Evolutionary conservation across 92 coral and sea anemone species (phyloP).

Genomic region (Palythoa grandiflora): DNA sequence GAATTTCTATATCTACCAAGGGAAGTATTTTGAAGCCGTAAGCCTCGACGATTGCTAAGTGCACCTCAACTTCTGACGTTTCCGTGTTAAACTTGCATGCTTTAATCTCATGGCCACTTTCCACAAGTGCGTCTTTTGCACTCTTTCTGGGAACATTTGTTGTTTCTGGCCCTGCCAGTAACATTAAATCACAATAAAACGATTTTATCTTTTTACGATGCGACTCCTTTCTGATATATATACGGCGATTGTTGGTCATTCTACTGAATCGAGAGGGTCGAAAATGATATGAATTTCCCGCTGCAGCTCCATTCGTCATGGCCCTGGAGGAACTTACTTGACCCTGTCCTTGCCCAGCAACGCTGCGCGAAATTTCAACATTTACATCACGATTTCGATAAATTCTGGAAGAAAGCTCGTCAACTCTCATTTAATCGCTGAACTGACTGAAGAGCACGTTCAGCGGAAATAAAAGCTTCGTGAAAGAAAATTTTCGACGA

Average conservation of each 20-base stretch:
- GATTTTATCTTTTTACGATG: conserved; percentile 26
- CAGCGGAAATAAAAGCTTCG: not conserved
- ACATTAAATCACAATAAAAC: conserved; percentile 44
- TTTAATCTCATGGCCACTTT: conserved; percentile 43
- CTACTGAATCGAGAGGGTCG: conserved; percentile 19
- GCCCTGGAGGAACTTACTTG: conserved; percentile 22
- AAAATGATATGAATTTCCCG: conserved; percentile 10
- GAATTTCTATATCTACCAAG: conserved; percentile 39
- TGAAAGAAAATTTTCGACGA: not conserved
- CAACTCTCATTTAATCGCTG: not conserved
- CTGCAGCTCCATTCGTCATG: not conserved
- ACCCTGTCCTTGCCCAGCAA: conserved; percentile 30
- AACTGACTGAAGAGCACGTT: not conserved
- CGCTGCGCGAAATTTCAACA: conserved; percentile 16
- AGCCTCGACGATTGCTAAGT: conserved; percentile 41
- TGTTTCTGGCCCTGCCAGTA: conserved; percentile 45
- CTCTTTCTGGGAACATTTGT: conserved; percentile 40
- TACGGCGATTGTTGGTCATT: conserved; percentile 11
- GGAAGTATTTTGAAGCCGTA: conserved; percentile 47
- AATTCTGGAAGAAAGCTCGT: conserved; percentile 18
- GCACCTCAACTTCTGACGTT: conserved; percentile 42
- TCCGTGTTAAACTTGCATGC: conserved; percentile 33
- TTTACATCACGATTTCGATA: not conserved
- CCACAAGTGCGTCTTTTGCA: conserved; percentile 35
- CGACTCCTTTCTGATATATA: conserved; percentile 18